Evolutionary conservation across 2,797 vertebrate species (phyloP).

Genomic region (Eremophila alpestris): DNA sequence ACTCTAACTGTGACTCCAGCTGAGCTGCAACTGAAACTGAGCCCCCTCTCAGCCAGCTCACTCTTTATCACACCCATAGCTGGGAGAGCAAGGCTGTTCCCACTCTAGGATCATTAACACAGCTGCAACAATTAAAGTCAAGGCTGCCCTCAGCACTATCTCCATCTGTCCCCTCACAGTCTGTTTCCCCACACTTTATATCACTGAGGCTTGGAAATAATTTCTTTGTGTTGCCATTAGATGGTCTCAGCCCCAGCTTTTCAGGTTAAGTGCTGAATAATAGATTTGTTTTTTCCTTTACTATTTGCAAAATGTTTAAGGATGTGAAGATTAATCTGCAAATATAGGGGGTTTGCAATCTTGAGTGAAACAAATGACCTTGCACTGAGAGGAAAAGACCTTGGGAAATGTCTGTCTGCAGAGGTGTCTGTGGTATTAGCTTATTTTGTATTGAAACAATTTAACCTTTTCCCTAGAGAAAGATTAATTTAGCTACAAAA

Average conservation of each 20-base stretch:
- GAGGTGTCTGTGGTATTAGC: neutral
- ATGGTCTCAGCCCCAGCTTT: neutral
- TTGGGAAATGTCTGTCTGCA: neutral
- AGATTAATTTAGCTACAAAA: neutral
- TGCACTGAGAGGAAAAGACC: neutral
- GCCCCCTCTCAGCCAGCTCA: too few relatives aligned
- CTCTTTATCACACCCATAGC: too few relatives aligned
- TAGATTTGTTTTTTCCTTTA: neutral
- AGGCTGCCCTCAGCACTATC: too few relatives aligned
- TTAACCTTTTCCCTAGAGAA: neutral
- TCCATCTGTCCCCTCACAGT: too few relatives aligned
- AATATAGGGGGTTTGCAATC: neutral
- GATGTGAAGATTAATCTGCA: neutral
- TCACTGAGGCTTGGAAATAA: neutral
- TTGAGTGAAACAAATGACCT: neutral
- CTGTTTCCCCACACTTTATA: neutral
- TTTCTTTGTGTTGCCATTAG: neutral
- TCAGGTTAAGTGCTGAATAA: neutral
- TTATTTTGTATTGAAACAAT: neutral
- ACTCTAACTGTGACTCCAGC: too few relatives aligned
- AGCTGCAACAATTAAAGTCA: too few relatives aligned
- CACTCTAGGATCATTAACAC: too few relatives aligned
- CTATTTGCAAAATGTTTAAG: neutral
- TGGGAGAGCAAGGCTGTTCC: too few relatives aligned
- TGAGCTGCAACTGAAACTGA: too few relatives aligned